Base-by-base conservation (phyloP, 2,113 vertebrate genomes). In the Psophia crepitans region DNA sequence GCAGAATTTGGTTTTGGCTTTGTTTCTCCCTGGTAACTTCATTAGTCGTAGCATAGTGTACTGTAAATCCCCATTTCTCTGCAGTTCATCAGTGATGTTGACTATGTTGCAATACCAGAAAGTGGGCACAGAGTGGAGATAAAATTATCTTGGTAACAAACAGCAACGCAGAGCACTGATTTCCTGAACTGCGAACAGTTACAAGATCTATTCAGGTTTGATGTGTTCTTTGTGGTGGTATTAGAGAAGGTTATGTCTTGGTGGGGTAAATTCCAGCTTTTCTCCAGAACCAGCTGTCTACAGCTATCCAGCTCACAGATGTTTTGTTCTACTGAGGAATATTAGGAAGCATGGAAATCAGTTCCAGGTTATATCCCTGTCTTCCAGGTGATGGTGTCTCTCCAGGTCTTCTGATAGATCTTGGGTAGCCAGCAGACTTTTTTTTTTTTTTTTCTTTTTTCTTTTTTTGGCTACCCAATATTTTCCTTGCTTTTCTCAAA, bases 81-180 rank as follows among this genome's bases (percentile, higher is more conserved):
- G 9, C 15, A 7, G 43, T 79, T 53, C 77, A 58, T 79, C 65
- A 64, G 43, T 17, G 17, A 23, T 5, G 8, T 66, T 66, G 83
- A 70, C 79, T 51, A 3, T 3, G 39, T 39, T 75, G 37, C 28
- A 8, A 32, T 71, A 56, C 43, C 88, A 86, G 46, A 85, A 84
- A 85, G 44, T 17, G 53, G 65, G 58, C 63, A 69, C 58, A 58
- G 79, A 77, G 71, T 39, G n/a, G 43, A 80, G 75, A 86, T 82
- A 80, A 95, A 91, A 90, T 85, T 48, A 82, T 91, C 69, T 44
- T 46, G 82, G 44, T 69, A 93, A 49, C 63, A 90, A 87, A 95
- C 5, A 74, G 32, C 23, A 70, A 9, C 6, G 37, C 43, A n/a
- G 61, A 30, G 48, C 61, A 21, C 22, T 46, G 80, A 83, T 73